Conservation (phyloP, 2,888 invertebrate species). For the Torymus auratus region DNA sequence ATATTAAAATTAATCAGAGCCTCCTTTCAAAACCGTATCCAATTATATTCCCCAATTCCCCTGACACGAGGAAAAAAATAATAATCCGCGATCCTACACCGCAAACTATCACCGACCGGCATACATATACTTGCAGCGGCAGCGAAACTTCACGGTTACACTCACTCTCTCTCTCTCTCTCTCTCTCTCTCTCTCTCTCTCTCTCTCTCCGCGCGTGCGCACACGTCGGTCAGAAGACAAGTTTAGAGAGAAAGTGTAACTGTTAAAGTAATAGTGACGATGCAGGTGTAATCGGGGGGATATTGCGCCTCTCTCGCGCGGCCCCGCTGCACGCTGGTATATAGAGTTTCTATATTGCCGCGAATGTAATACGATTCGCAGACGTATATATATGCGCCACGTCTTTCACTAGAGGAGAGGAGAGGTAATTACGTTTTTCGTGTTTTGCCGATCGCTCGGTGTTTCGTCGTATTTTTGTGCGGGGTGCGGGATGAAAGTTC, state of each 20-base stretch:
- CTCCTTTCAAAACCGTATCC: too few relatives aligned
- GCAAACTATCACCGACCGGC: slow-evolving; percentile 26
- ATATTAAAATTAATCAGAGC: too few relatives aligned
- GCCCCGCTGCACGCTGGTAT: not conserved
- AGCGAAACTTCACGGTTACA: slow-evolving; percentile 45
- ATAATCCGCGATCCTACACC: not conserved
- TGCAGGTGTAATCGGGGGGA: slow-evolving; percentile 72
- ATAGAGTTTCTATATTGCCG: slow-evolving; percentile 27
- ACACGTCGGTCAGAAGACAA: slow-evolving; percentile 35
- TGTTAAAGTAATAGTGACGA: slow-evolving; percentile 73
- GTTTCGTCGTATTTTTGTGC: slow-evolving; percentile 1
- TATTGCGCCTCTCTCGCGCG: slow-evolving; percentile 65
- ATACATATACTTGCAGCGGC: not conserved
- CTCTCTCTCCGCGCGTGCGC: not conserved
- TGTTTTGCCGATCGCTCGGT: slow-evolving; percentile 16
- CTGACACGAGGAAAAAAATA: too few relatives aligned
- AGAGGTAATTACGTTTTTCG: slow-evolving; percentile 23
- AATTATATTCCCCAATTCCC: too few relatives aligned
- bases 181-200: slow-evolving; percentile 35
- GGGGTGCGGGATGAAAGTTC: not conserved
- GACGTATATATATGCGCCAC: not conserved
- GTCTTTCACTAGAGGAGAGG: slow-evolving; percentile 25
- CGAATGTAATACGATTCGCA: slow-evolving; percentile 52
- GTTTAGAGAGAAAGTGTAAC: slow-evolving; percentile 73
- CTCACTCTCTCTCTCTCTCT: slow-evolving; percentile 40